These are phyloP conservation scores for Muntiacus reevesi DNA, from an alignment of 2,113 vertebrate genomes.

Conservation along the genomic window DNA sequence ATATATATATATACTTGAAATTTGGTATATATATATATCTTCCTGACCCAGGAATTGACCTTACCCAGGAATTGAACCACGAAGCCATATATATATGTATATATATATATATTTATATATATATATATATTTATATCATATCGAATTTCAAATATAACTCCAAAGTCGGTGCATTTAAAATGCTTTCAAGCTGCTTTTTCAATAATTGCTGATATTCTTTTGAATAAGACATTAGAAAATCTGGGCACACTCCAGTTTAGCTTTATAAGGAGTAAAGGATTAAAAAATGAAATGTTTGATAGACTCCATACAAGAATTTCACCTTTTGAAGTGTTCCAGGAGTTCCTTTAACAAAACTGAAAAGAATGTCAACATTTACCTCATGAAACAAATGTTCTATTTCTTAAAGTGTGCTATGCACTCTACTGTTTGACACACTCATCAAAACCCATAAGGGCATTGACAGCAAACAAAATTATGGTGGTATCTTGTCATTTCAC, in stretches of 20 bases:
- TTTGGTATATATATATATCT: background rate
- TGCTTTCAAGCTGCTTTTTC: background rate
- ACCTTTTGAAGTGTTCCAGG: conserved; percentile 34
- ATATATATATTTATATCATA: background rate
- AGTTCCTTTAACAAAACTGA: background rate
- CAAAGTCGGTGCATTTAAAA: background rate
- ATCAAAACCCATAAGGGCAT: conserved; percentile 48
- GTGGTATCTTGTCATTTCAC: conserved; percentile 42
- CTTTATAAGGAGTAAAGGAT: background rate
- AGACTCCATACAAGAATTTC: background rate
- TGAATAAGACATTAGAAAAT: background rate
- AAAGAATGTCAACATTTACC: conserved; percentile 47
- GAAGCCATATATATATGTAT: no score
- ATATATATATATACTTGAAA: background rate
- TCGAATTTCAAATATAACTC: background rate
- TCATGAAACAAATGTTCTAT: conserved; percentile 48
- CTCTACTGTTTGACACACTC: conserved; percentile 41
- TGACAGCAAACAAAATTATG: conserved; percentile 56
- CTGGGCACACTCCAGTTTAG: background rate
- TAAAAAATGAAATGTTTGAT: background rate
- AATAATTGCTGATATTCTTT: background rate
- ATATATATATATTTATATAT: background rate
- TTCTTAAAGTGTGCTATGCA: background rate
- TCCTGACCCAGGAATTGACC: no score
- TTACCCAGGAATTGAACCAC: no score